A percentile compares a stretch with the other conserved stretches of the same genome.
Evolutionary conservation across 2,888 invertebrate genomes (phyloP).

Genomic region (Sminthurides aquaticus): DNA sequence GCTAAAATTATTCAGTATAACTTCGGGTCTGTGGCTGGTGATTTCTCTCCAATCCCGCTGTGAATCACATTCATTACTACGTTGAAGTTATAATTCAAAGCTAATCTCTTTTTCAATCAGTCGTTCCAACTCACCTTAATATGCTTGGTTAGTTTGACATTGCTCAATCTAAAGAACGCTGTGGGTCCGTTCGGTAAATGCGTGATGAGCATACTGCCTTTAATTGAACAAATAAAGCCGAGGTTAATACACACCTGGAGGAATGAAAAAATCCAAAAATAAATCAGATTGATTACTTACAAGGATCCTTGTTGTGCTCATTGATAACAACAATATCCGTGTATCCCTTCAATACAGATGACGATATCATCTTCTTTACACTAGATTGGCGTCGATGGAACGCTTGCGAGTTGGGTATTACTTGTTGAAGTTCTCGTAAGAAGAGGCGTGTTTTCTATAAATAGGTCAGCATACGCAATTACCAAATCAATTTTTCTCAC

Average conservation of each 20-base stretch:
- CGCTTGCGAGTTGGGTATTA: conserved; percentile 85
- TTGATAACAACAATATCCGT: conserved; percentile 90
- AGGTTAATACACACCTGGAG: not conserved
- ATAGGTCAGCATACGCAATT: conserved; percentile 17
- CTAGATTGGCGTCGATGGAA: conserved; percentile 80
- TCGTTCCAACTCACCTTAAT: conserved; percentile 52
- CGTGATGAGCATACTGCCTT: conserved; percentile 80
- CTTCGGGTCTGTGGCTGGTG: conserved; percentile 83
- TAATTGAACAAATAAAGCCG: too few species aligned
- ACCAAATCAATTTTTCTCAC: too few species aligned
- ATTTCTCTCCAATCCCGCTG: conserved; percentile 67
- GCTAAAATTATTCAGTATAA: conserved; percentile 90
- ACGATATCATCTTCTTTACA: conserved; percentile 84
- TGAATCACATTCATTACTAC: conserved; percentile 19
- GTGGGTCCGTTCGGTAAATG: conserved; percentile 97
- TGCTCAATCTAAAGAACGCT: conserved; percentile 88
- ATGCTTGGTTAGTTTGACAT: conserved; percentile 81
- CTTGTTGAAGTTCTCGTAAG: conserved; percentile 78
- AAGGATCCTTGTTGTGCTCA: conserved; percentile 83
- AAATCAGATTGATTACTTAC: conserved; percentile 46
- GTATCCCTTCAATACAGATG: conserved; percentile 68
- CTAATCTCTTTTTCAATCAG: conserved; percentile 2
- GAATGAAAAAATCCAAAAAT: not conserved
- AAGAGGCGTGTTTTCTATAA: conserved; percentile 75
- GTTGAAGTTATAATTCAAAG: not conserved